A percentile compares a stretch with the other conserved stretches of the same genome.
These are phyloP conservation scores for Gortyna flavago DNA, from an alignment of 2,888 invertebrate species.

Conservation along the genomic window DNA sequence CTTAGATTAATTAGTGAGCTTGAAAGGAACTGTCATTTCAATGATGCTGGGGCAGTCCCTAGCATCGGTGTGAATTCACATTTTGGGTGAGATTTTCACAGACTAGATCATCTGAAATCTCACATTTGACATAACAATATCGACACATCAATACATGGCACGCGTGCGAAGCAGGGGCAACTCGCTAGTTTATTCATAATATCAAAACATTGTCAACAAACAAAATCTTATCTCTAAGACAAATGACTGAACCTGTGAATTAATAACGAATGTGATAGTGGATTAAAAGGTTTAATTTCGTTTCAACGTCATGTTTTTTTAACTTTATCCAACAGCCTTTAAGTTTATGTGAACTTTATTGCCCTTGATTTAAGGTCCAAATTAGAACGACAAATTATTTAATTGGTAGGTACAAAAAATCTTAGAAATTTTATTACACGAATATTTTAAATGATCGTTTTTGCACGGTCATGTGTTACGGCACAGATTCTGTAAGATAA, in stretches of 20 bases:
- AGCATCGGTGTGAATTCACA: no score
- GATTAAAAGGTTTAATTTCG: slow-evolving; percentile 34
- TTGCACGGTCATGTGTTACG: slow-evolving; percentile 11
- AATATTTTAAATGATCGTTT: slow-evolving; percentile 8
- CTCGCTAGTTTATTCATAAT: background rate
- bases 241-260: slow-evolving; percentile 20
- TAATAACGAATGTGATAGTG: slow-evolving; percentile 12
- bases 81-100: background rate
- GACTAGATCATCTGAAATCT: no score
- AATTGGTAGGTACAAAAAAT: background rate
- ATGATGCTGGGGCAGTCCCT: no score
- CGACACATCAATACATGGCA: background rate
- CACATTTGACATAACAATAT: background rate
- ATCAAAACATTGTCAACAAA: background rate
- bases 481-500: background rate
- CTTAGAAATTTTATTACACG: background rate
- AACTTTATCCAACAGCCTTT: background rate
- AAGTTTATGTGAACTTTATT: background rate
- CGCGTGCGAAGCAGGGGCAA: background rate
- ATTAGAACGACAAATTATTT: background rate
- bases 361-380: background rate
- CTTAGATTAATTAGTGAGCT: background rate
- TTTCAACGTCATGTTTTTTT: background rate
- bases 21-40: background rate
- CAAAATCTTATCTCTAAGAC: slow-evolving; percentile 23